Evolutionary conservation across 2,113 vertebrate genomes (phyloP).

Genomic region (Periophthalmodon schlosseri): DNA sequence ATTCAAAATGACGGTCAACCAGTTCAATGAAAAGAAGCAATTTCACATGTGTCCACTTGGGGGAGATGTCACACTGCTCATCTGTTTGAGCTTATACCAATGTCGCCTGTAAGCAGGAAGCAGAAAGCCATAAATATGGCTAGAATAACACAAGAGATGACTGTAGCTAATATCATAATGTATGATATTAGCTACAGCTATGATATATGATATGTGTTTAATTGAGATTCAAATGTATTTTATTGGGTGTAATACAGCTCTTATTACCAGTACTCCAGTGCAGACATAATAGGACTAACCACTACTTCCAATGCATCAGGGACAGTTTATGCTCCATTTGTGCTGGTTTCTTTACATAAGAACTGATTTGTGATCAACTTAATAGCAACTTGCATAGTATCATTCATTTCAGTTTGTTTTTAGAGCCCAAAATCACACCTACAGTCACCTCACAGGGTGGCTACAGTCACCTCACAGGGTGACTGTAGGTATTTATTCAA

Average conservation of each 20-base stretch:
- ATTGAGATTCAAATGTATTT: background rate
- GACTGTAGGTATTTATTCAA: too few relatives aligned
- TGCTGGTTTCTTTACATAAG: background rate
- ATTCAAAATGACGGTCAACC: constrained; percentile 1
- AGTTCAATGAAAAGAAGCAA: background rate
- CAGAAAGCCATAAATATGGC: too few relatives aligned
- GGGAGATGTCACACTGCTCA: constrained; percentile 36
- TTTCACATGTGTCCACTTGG: constrained; percentile 40
- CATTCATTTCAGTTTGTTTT: background rate
- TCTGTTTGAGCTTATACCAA: background rate
- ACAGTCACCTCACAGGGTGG: too few relatives aligned
- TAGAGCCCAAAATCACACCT: too few relatives aligned
- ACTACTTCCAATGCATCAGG: background rate
- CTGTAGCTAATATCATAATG: too few relatives aligned
- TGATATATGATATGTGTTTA: background rate
- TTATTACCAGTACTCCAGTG: background rate
- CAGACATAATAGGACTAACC: too few relatives aligned
- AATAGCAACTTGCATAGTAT: background rate
- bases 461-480: too few relatives aligned
- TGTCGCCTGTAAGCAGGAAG: too few relatives aligned
- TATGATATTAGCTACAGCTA: too few relatives aligned
- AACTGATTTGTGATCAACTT: background rate
- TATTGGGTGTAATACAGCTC: background rate
- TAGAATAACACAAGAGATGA: background rate
- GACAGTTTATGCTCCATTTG: constrained; percentile 12